These are phyloP conservation scores for Canis aureus DNA, from an alignment of 2,113 vertebrate species.

Conservation along the genomic window DNA sequence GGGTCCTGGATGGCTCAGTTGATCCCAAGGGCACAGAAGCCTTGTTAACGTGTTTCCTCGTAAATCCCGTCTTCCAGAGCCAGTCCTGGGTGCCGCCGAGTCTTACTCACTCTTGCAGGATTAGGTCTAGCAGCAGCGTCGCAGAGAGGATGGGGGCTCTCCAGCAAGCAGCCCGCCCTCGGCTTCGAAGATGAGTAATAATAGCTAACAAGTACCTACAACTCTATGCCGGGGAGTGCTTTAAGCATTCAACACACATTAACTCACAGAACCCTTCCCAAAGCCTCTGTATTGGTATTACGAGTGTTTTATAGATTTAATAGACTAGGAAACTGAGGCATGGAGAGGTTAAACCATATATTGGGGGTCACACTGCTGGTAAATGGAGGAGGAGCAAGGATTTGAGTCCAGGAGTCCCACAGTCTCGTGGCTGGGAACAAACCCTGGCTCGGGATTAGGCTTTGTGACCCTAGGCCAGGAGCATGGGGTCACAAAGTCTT, in stretches of 20 bases:
- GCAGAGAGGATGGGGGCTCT: not conserved
- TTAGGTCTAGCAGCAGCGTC: not conserved
- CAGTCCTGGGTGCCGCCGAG: not conserved
- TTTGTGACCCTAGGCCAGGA: not conserved
- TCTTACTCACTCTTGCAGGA: not conserved
- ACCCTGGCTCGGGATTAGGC: not conserved
- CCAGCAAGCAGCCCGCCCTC: not conserved
- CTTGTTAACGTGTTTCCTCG: not conserved
- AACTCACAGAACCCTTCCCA: not conserved
- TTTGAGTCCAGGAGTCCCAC: not conserved
- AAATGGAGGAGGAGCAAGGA: not conserved
- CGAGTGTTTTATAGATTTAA: not conserved
- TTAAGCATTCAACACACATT: not conserved
- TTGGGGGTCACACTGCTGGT: not conserved
- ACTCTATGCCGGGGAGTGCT: not conserved
- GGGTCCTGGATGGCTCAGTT: accelerated
- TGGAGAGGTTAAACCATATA: not conserved
- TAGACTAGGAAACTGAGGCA: not conserved
- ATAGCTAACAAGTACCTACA: not conserved
- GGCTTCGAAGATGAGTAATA: not conserved
- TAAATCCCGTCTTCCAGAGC: not conserved
- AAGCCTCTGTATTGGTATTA: not conserved
- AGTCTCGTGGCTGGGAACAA: not conserved
- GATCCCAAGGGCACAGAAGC: not conserved
- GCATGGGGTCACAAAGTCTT: no score